These are phyloP conservation scores for Apistogramma diplotaenia DNA, from an alignment of 2,113 vertebrate species.

Conservation along the genomic window DNA sequence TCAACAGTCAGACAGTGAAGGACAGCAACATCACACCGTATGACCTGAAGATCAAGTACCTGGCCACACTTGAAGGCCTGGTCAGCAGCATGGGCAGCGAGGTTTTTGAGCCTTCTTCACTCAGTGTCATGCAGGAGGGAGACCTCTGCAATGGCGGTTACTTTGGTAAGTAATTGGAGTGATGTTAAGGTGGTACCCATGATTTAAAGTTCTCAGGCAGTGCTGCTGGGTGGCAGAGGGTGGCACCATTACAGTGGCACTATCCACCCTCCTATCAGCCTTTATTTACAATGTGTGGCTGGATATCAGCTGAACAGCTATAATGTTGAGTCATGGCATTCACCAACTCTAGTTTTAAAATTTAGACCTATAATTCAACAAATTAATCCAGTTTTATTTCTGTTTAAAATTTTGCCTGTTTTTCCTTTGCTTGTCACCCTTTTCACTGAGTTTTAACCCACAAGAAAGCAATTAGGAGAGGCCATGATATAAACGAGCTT, in stretches of 20 bases:
- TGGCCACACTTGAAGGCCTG: slow-evolving; percentile 92
- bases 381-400: no score
- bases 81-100: slow-evolving; percentile 87
- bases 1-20: slow-evolving; percentile 90
- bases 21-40: slow-evolving; percentile 88
- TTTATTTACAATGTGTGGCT: neutral
- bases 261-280: neutral
- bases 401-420: no score
- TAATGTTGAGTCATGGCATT: no score
- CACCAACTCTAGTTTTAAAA: no score
- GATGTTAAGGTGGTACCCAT: neutral
- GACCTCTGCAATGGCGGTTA: slow-evolving; percentile 73
- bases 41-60: slow-evolving; percentile 95
- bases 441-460: no score
- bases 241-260: no score
- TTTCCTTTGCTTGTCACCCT: no score
- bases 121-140: slow-evolving; percentile 84
- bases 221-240: no score
- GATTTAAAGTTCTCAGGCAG: neutral
- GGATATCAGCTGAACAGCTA: no score
- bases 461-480: no score
- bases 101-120: slow-evolving; percentile 75
- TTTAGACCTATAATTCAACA: no score
- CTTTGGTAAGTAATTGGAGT: slow-evolving; percentile 37
- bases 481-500: no score